Conservation (phyloP, 1,140 invertebrate species). For the Metopolophium dirhodum region DNA sequence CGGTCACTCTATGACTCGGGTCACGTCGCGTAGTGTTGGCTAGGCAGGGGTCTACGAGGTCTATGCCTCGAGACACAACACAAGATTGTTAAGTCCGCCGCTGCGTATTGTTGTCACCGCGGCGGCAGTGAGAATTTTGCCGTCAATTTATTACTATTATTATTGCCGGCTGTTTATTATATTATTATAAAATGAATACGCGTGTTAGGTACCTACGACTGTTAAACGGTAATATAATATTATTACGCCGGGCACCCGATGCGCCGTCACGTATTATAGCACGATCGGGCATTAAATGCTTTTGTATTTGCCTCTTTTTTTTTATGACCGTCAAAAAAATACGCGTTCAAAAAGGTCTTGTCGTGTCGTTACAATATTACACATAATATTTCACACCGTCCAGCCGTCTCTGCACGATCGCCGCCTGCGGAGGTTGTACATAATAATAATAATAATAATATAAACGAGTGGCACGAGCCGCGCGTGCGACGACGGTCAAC, state of each 20-base stretch:
- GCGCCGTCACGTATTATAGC: neutral
- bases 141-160: neutral
- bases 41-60: too few relatives aligned
- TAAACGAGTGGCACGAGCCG: neutral
- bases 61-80: too few relatives aligned
- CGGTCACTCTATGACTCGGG: too few relatives aligned
- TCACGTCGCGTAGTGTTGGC: too few relatives aligned
- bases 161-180: neutral
- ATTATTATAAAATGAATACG: neutral
- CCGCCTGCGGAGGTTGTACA: neutral
- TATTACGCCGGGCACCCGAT: neutral
- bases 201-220: neutral
- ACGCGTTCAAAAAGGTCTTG: neutral
- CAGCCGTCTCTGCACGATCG: neutral
- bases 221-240: constrained; percentile 13
- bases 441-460: neutral
- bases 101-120: neutral
- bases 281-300: neutral
- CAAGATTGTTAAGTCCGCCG: neutral
- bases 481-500: neutral
- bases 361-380: neutral
- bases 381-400: neutral
- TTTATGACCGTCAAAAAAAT: constrained; percentile 4
- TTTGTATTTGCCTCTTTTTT: neutral
- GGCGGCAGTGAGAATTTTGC: neutral